Conservation (phyloP, 2,113 vertebrate species). For the Sinosuthora webbiana region DNA sequence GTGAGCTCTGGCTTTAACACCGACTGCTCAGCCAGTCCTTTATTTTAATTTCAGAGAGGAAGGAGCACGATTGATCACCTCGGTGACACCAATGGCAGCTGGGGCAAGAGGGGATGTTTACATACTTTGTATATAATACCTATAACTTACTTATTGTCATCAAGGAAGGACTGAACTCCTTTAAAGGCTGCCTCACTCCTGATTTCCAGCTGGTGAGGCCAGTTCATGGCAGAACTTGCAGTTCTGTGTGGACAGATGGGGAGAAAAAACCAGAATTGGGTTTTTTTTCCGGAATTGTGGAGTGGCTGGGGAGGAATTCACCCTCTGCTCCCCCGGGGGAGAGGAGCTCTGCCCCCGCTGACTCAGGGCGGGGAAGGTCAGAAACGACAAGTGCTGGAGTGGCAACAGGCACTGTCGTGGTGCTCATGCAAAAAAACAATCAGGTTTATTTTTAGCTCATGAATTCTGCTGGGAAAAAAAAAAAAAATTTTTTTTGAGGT, state of each 20-base stretch:
- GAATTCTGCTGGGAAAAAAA: neutral
- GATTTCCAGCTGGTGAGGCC: neutral
- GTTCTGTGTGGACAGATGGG: neutral
- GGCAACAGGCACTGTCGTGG: neutral
- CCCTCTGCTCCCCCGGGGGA: neutral
- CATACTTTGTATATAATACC: neutral
- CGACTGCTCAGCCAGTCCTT: neutral
- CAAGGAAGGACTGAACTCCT: neutral
- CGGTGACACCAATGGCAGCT: neutral
- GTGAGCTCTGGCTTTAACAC: neutral
- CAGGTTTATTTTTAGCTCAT: neutral
- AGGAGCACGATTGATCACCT: neutral
- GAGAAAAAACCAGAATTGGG: neutral
- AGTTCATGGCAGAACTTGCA: neutral
- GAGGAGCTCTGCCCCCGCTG: neutral
- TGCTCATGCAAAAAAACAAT: neutral
- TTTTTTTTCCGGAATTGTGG: neutral
- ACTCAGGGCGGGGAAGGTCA: fast-evolving
- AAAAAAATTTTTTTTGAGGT: neutral
- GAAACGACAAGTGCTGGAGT: fast-evolving
- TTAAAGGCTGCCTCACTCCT: neutral
- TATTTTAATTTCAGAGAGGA: neutral
- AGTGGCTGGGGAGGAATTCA: neutral
- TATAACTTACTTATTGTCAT: neutral
- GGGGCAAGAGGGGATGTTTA: neutral